Conservation (phyloP, 1,140 invertebrate species). For the Steinernema khuongi region DNA sequence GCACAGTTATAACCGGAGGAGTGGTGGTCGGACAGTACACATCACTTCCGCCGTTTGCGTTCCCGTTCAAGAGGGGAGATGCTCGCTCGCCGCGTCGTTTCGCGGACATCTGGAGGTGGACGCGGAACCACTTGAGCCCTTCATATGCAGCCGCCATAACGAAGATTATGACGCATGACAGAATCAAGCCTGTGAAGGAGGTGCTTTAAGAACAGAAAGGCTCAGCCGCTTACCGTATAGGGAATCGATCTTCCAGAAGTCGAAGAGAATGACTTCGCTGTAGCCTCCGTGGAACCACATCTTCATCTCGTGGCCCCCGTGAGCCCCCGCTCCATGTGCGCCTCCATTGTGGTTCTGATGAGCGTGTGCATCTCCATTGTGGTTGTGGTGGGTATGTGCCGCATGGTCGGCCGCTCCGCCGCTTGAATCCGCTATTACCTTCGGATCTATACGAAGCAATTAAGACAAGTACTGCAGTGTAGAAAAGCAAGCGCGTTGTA, state of each 20-base stretch:
- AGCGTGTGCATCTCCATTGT: conserved; percentile 12
- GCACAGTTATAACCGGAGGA: not conserved
- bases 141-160: conserved; percentile 47
- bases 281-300: conserved; percentile 54
- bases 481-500: too few relatives aligned
- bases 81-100: not conserved
- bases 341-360: not conserved
- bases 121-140: conserved; percentile 49
- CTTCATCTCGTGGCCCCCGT: conserved; percentile 45
- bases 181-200: conserved; percentile 36
- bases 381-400: conserved; percentile 27
- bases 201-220: not conserved
- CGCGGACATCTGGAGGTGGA: conserved; percentile 42
- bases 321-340: conserved; percentile 34
- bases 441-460: too few relatives aligned
- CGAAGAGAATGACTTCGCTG: conserved; percentile 49
- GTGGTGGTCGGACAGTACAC: conserved; percentile 23
- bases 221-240: not conserved
- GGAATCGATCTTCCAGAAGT: conserved; percentile 46
- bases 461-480: too few relatives aligned
- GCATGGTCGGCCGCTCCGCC: not conserved
- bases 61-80: not conserved
- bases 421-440: too few relatives aligned
- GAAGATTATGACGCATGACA: conserved; percentile 45
- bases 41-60: not conserved